Conservation (phyloP, 2,888 invertebrate genomes). For the Parapristionchus giblindavisi region DNA sequence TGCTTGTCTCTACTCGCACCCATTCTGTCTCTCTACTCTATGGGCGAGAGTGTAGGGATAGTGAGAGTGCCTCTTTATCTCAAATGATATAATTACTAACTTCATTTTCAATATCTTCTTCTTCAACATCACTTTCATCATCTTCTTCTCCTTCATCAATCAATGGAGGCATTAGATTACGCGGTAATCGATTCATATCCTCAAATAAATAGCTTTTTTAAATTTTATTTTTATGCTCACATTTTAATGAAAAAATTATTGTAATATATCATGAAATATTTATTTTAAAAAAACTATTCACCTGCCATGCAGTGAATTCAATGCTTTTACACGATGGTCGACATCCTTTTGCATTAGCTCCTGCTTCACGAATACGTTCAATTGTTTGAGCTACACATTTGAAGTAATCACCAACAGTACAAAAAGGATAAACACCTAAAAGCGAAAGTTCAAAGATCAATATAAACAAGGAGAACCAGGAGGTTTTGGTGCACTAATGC, state of each 20-base stretch:
- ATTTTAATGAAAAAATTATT: too few species aligned
- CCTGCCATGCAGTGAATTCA: constrained; percentile 69
- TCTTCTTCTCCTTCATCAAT: constrained; percentile 64
- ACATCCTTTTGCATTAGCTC: constrained; percentile 55
- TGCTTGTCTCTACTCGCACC: constrained; percentile 26
- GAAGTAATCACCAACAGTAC: constrained; percentile 67
- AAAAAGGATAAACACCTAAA: constrained; percentile 43
- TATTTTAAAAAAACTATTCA: neutral
- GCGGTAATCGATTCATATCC: constrained; percentile 67
- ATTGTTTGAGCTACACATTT: constrained; percentile 62
- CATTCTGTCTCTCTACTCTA: neutral
- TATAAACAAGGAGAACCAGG: too few species aligned
- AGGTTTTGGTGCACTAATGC: too few species aligned
- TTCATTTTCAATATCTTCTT: constrained; percentile 58
- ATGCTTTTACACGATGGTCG: constrained; percentile 64
- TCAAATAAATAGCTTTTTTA: too few species aligned
- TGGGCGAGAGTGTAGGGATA: neutral
- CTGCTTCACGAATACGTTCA: constrained; percentile 46
- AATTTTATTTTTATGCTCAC: neutral
- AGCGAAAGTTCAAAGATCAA: too few species aligned
- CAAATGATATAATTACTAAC: constrained; percentile 19
- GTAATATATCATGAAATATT: too few species aligned
- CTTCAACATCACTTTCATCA: constrained; percentile 60
- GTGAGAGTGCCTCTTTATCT: neutral
- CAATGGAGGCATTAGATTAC: constrained; percentile 65